Evolutionary conservation across 2,888 invertebrate genomes (phyloP).

Genomic region (Psylliodes chrysocephalus): DNA sequence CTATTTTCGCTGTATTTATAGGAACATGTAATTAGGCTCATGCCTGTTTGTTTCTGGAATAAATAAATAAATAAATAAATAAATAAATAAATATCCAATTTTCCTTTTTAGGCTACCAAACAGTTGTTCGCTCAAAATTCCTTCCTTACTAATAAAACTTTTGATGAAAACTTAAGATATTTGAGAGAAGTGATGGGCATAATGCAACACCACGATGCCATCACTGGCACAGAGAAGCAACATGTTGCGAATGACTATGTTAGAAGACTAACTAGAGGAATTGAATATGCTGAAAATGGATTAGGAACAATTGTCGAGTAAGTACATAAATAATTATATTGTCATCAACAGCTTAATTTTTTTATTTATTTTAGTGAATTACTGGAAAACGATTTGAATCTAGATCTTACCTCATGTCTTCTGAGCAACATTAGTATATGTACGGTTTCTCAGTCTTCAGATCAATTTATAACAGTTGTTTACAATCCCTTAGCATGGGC

Average conservation of each 20-base stretch:
- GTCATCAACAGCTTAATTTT: neutral
- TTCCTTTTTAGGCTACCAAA: constrained; percentile 66
- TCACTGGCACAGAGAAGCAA: constrained; percentile 87
- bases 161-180: constrained; percentile 63
- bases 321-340: constrained; percentile 18
- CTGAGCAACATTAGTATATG: constrained; percentile 82
- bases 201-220: constrained; percentile 92
- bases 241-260: constrained; percentile 89
- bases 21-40: no score
- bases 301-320: constrained; percentile 46
- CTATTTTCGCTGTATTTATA: no score
- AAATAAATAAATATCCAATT: no score
- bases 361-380: constrained; percentile 27
- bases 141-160: constrained; percentile 67
- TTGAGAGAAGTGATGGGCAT: constrained; percentile 74
- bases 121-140: constrained; percentile 74
- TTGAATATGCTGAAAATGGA: constrained; percentile 65
- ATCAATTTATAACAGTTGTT: constrained; percentile 71
- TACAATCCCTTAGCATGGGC: constrained; percentile 82
- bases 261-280: constrained; percentile 71
- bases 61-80: no score
- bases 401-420: constrained; percentile 64
- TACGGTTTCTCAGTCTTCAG: constrained; percentile 68
- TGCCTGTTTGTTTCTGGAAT: no score
- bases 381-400: neutral